Conservation (phyloP, 2,888 invertebrate species). For the Axea sp. region DNA sequence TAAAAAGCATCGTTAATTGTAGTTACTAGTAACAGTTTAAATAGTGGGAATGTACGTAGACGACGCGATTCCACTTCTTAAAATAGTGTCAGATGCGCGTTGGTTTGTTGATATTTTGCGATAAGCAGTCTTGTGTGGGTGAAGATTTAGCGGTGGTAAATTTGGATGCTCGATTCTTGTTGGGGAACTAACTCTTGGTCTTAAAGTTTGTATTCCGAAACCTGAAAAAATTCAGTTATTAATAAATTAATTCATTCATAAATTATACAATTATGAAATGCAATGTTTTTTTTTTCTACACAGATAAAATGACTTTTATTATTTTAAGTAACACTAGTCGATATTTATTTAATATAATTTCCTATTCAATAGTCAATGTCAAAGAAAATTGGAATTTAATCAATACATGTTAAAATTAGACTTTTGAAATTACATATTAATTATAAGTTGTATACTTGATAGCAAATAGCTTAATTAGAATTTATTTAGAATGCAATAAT, state of each 20-base stretch:
- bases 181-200: conserved; percentile 89
- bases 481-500: too few species aligned
- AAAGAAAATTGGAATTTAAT: too few species aligned
- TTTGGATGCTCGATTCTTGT: conserved; percentile 91
- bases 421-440: too few species aligned
- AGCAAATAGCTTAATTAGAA: too few species aligned
- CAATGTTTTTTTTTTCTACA: too few species aligned
- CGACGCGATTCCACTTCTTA: conserved; percentile 71
- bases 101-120: conserved; percentile 73
- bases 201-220: conserved; percentile 73
- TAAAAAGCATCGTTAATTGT: conserved; percentile 34
- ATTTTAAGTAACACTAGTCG: too few species aligned
- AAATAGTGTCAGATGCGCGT: conserved; percentile 71
- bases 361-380: too few species aligned
- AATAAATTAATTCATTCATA: neutral
- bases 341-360: too few species aligned
- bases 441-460: too few species aligned
- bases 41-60: conserved; percentile 75
- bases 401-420: too few species aligned
- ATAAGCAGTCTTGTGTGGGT: conserved; percentile 79
- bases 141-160: conserved; percentile 87
- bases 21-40: conserved; percentile 63
- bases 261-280: too few species aligned
- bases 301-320: too few species aligned
- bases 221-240: conserved; percentile 64